Conservation (phyloP, 1,140 invertebrate genomes). For the Mactra quadrangularis region DNA sequence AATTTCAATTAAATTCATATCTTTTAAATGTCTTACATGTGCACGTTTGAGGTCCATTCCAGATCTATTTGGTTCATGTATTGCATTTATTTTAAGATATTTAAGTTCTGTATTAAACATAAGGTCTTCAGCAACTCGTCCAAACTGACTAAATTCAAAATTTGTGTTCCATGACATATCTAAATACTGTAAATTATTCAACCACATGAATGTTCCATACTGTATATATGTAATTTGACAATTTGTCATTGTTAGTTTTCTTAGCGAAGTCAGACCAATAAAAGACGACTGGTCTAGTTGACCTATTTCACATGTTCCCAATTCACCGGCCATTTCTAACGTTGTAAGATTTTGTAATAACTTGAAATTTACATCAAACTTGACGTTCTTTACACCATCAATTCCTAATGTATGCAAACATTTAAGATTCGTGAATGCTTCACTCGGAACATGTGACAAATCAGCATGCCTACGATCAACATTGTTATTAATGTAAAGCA, state of each 20-base stretch:
- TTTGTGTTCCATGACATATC: constrained; percentile 39
- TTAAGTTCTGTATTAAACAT: constrained; percentile 3
- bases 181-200: neutral
- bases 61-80: constrained; percentile 23
- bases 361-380: constrained; percentile 19
- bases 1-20: constrained; percentile 28
- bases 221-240: neutral
- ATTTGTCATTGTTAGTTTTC: constrained; percentile 14
- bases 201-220: constrained; percentile 3
- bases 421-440: constrained; percentile 6
- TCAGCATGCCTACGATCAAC: neutral
- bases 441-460: neutral
- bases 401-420: constrained; percentile 1
- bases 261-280: constrained; percentile 12
- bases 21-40: constrained; percentile 5
- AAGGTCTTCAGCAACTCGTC: constrained; percentile 2
- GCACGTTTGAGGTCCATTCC: constrained; percentile 8
- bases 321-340: neutral
- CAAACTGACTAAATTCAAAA: constrained; percentile 19
- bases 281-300: constrained; percentile 11
- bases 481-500: constrained; percentile 11
- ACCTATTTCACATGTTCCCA: constrained; percentile 5
- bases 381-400: constrained; percentile 15
- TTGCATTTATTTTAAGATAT: constrained; percentile 31
- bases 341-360: constrained; percentile 14